A percentile compares a stretch with the other conserved stretches of the same genome.
Evolutionary conservation across 2,113 vertebrate species (phyloP).

Genomic region (Mola mola): DNA sequence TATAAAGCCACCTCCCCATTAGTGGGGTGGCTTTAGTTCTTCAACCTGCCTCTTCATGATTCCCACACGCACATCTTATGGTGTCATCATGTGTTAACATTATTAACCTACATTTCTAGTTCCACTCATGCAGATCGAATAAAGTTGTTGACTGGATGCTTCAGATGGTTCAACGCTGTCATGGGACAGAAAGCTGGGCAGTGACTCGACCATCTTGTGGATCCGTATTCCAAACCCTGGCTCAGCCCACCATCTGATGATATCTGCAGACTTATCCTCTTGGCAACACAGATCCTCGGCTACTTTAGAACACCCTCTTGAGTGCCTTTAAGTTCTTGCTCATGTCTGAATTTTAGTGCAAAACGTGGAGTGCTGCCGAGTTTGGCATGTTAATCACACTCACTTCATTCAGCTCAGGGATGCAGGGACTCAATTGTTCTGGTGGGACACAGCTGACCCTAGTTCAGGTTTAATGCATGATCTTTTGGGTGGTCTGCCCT

Average conservation of each 20-base stretch:
- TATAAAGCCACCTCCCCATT: too few relatives aligned
- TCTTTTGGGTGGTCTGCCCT: constrained; percentile 57
- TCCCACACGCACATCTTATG: too few relatives aligned
- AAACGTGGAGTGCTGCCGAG: not conserved
- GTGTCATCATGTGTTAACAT: too few relatives aligned
- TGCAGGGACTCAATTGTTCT: not conserved
- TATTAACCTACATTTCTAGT: too few relatives aligned
- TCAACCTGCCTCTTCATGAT: not conserved
- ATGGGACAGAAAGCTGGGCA: constrained; percentile 40
- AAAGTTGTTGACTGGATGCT: too few relatives aligned
- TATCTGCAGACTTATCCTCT: constrained; percentile 70
- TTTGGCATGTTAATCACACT: constrained; percentile 4
- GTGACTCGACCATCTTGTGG: constrained; percentile 40
- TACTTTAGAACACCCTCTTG: constrained; percentile 39
- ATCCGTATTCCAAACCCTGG: constrained; percentile 75
- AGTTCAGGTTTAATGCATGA: constrained; percentile 30
- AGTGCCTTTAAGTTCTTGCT: constrained; percentile 39
- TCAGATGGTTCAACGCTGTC: too few relatives aligned
- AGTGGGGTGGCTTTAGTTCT: too few relatives aligned
- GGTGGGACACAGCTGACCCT: not conserved
- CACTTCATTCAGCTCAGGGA: not conserved
- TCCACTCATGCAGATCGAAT: too few relatives aligned
- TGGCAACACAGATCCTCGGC: constrained; percentile 53
- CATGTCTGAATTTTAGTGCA: constrained; percentile 9
- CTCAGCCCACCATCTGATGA: constrained; percentile 69